Evolutionary conservation across 2,113 vertebrate genomes (phyloP).

Genomic region (Muntiacus reevesi): DNA sequence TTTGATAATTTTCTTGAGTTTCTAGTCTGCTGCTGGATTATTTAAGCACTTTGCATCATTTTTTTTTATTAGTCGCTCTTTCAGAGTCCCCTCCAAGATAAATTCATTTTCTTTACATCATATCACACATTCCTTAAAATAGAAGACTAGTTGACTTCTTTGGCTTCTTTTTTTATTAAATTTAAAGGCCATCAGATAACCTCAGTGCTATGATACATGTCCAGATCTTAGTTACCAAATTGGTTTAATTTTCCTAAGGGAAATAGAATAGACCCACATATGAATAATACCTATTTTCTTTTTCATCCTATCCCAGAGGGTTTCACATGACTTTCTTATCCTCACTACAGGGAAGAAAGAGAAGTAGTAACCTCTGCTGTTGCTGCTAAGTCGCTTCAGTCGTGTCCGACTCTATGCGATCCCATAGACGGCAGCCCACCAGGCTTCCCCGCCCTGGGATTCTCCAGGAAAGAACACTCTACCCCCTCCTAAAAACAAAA

Average conservation of each 20-base stretch:
- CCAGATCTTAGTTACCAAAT: background rate
- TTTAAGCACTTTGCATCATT: background rate
- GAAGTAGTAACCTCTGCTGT: background rate
- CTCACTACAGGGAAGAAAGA: background rate
- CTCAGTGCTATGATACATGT: background rate
- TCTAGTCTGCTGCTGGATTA: background rate
- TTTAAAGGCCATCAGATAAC: background rate
- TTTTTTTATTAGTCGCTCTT: background rate
- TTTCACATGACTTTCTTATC: background rate
- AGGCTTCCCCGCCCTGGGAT: no score
- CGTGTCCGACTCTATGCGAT: no score
- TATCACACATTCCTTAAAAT: background rate
- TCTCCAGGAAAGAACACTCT: no score
- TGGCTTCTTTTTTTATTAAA: slow-evolving; percentile 3
- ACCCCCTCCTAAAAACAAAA: background rate
- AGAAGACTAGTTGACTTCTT: background rate
- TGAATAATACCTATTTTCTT: background rate
- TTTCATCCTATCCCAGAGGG: background rate
- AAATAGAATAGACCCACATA: background rate
- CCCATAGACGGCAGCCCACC: no score
- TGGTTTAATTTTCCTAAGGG: background rate
- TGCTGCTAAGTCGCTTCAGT: no score
- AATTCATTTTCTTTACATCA: background rate
- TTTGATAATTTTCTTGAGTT: background rate
- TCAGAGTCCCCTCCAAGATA: background rate